phyloP scores from a whole-genome alignment of 2,797 vertebrate species.

The Parambassis ranga region DNA sequence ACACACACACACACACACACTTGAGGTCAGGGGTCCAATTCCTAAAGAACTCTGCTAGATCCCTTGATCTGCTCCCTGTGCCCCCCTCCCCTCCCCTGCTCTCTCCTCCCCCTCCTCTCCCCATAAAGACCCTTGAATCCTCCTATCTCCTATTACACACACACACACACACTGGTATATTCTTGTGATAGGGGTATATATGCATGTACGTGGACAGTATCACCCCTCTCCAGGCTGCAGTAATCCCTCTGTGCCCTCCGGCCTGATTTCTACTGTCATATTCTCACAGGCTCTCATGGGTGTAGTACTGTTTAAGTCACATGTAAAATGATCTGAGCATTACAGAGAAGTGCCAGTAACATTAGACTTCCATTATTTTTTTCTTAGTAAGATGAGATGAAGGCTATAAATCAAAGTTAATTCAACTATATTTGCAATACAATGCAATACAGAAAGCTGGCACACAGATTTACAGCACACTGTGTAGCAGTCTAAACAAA shows the following conservation, averaged over 20 bases:
- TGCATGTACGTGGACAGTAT: constrained; percentile 45
- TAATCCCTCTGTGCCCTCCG: constrained; percentile 67
- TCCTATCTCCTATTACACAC: constrained; percentile 45
- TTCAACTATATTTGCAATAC: constrained; percentile 14
- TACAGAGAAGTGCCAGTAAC: constrained; percentile 23
- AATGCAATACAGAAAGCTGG: constrained; percentile 12
- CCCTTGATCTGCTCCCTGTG: constrained; percentile 44
- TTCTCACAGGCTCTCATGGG: constrained; percentile 45
- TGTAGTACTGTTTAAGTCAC: constrained; percentile 36
- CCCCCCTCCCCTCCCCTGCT: constrained; percentile 4
- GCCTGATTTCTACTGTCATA: constrained; percentile 40
- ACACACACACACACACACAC: constrained; percentile 24
- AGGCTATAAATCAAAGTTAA: constrained; percentile 5
- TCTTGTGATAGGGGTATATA: constrained; percentile 18
- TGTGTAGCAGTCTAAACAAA: no score
- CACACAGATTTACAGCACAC: neutral
- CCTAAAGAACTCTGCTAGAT: constrained; percentile 22
- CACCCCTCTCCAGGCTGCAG: constrained; percentile 55
- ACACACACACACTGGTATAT: constrained; percentile 7
- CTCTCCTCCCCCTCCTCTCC: constrained; percentile 7
- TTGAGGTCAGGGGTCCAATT: constrained; percentile 43
- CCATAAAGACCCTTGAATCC: constrained; percentile 48
- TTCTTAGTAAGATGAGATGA: constrained; percentile 3
- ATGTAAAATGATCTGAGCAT: constrained; percentile 51
- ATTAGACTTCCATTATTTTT: constrained; percentile 20